phyloP scores from a whole-genome alignment of 2,113 vertebrate genomes.

The Gadus macrocephalus region DNA sequence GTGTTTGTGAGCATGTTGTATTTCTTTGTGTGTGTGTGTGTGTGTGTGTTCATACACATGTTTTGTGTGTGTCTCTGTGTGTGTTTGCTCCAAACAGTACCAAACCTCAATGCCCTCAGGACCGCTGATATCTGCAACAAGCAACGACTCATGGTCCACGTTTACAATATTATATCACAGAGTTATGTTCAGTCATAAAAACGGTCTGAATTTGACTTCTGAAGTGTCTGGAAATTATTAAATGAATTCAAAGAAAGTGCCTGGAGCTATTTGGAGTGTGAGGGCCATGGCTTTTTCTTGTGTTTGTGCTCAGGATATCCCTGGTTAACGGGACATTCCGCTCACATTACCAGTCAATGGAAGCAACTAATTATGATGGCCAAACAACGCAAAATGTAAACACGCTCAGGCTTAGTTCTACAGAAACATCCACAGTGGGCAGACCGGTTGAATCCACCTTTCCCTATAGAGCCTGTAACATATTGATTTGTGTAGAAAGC shows the following conservation, averaged over 20 bases:
- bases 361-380: too few species aligned
- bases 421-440: too few species aligned
- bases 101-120: neutral
- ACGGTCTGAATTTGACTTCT: slow-evolving; percentile 14
- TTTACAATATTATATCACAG: slow-evolving; percentile 34
- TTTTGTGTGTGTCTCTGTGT: neutral
- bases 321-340: too few species aligned
- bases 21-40: too few species aligned
- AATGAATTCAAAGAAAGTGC: slow-evolving; percentile 27
- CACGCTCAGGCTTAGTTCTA: too few species aligned
- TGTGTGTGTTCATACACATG: too few species aligned
- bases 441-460: neutral
- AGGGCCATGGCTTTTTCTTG: neutral
- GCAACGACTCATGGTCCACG: slow-evolving; percentile 7
- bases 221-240: slow-evolving; percentile 20
- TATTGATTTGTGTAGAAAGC: slow-evolving; percentile 12
- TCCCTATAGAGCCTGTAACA: neutral
- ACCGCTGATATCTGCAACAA: neutral
- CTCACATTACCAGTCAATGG: too few species aligned
- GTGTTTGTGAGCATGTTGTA: too few species aligned
- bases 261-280: slow-evolving; percentile 13
- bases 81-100: neutral
- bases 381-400: too few species aligned
- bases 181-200: slow-evolving; percentile 21
- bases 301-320: too few species aligned